These are phyloP conservation scores for Cyphomyrmex costatus DNA, from an alignment of 1,140 invertebrate genomes.

Conservation along the genomic window DNA sequence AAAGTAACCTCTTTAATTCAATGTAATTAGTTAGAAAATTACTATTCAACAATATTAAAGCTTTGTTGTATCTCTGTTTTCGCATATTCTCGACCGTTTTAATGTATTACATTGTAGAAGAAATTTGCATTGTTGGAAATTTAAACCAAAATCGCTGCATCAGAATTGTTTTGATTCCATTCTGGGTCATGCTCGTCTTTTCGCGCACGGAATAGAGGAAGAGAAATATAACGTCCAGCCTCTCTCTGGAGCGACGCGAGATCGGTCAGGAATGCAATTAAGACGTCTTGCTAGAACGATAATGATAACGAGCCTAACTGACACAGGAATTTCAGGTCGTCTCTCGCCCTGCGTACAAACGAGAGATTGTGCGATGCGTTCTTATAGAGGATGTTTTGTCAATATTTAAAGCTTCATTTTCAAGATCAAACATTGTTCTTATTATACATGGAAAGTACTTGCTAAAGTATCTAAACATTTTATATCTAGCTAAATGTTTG, in stretches of 20 bases:
- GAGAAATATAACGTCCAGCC: conserved; percentile 51
- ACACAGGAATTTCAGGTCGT: conserved; percentile 57
- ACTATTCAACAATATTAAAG: background rate
- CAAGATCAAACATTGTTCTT: background rate
- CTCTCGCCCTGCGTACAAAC: conserved; percentile 42
- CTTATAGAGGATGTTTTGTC: conserved; percentile 27
- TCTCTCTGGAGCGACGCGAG: conserved; percentile 51
- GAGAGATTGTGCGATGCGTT: conserved; percentile 12
- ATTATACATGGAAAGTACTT: background rate
- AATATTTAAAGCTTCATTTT: background rate
- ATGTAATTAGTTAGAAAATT: conserved; percentile 24
- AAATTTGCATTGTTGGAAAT: background rate
- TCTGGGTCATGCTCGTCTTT: conserved; percentile 22
- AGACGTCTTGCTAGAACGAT: conserved; percentile 75
- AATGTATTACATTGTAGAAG: background rate
- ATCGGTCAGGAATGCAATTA: conserved; percentile 78
- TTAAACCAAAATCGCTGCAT: background rate
- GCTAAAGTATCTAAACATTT: no score
- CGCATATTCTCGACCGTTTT: background rate
- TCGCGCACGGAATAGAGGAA: background rate
- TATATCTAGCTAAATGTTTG: no score
- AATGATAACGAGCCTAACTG: conserved; percentile 75
- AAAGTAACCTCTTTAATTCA: conserved; percentile 2
- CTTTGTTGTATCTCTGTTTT: background rate
- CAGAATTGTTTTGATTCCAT: conserved; percentile 10